These are phyloP conservation scores for Plectrocnemia conspersa DNA, from an alignment of 1,140 invertebrate genomes.

Conservation along the genomic window DNA sequence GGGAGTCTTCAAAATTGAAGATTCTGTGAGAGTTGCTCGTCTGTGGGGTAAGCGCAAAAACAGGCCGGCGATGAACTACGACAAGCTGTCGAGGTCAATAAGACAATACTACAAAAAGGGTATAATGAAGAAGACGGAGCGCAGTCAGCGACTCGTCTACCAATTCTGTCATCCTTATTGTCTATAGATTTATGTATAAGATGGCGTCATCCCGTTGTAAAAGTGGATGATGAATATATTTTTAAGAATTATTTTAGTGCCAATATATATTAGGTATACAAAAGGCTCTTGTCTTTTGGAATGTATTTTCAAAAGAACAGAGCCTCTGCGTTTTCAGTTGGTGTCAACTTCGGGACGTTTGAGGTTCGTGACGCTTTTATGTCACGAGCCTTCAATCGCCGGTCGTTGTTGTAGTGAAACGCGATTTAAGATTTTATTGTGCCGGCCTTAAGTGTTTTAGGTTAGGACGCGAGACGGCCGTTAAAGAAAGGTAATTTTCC, in stretches of 20 bases:
- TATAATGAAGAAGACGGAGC: constrained; percentile 99
- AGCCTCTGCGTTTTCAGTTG: constrained; percentile 1
- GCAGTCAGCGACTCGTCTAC: constrained; percentile 96
- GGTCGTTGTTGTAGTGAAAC: constrained; percentile 25
- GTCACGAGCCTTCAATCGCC: constrained; percentile 34
- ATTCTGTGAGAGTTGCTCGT: constrained; percentile 90
- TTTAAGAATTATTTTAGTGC: no score
- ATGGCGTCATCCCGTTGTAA: no score
- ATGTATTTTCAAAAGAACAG: no score
- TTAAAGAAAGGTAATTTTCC: constrained; percentile 36
- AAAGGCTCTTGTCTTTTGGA: no score
- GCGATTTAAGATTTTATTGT: constrained; percentile 16
- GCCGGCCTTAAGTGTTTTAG: constrained; percentile 25
- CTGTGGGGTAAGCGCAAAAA: constrained; percentile 98
- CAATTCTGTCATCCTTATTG: constrained; percentile 96
- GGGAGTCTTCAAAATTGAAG: constrained; percentile 99
- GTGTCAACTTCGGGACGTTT: constrained; percentile 23
- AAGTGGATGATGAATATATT: no score
- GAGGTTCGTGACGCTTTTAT: constrained; percentile 26
- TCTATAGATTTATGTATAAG: constrained; percentile 55
- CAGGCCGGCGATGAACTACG: constrained; percentile 98
- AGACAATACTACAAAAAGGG: constrained; percentile 99
- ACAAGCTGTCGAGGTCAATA: constrained; percentile 96
- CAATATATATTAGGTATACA: no score
- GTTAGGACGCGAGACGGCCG: constrained; percentile 2